Evolutionary conservation across 2,797 vertebrate species (phyloP).

Genomic region (Amniataba percoides): DNA sequence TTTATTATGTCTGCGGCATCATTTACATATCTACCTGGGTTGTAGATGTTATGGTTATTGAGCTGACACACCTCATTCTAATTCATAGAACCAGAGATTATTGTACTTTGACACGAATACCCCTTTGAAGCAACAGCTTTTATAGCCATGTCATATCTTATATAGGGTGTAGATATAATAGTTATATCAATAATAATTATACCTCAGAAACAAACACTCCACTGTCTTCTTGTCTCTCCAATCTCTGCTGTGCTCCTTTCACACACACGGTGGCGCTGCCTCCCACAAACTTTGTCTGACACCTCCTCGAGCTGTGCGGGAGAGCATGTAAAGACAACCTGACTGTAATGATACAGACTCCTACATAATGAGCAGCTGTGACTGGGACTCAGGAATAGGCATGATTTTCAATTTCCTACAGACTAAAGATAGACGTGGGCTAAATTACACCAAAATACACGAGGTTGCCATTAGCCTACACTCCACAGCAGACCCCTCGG

Average conservation of each 20-base stretch:
- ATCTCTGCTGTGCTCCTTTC: slow-evolving; percentile 1
- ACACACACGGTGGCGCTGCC: slow-evolving; percentile 64
- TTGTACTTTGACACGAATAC: too few species aligned
- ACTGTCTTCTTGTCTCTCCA: neutral
- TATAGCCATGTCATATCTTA: too few species aligned
- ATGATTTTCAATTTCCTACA: slow-evolving; percentile 69
- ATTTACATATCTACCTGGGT: neutral
- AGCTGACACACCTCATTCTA: neutral
- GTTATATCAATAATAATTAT: too few species aligned
- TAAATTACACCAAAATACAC: slow-evolving; percentile 55
- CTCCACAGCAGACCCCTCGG: slow-evolving; percentile 35
- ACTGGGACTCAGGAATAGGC: slow-evolving; percentile 52
- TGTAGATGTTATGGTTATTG: neutral
- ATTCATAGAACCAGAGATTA: neutral
- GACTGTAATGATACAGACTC: slow-evolving; percentile 66
- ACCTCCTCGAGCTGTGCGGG: neutral
- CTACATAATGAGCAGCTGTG: slow-evolving; percentile 73
- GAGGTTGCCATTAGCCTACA: slow-evolving; percentile 47
- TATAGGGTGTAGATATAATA: too few species aligned
- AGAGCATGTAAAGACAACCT: slow-evolving; percentile 49
- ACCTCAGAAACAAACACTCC: too few species aligned
- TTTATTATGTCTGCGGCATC: neutral
- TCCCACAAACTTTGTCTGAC: slow-evolving; percentile 5
- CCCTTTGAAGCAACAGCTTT: too few species aligned
- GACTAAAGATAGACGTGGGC: slow-evolving; percentile 67